A percentile compares a stretch with the other conserved stretches of the same genome.
phyloP scores from a whole-genome alignment of 1,140 invertebrate species.

The Procambarus virginalis region DNA sequence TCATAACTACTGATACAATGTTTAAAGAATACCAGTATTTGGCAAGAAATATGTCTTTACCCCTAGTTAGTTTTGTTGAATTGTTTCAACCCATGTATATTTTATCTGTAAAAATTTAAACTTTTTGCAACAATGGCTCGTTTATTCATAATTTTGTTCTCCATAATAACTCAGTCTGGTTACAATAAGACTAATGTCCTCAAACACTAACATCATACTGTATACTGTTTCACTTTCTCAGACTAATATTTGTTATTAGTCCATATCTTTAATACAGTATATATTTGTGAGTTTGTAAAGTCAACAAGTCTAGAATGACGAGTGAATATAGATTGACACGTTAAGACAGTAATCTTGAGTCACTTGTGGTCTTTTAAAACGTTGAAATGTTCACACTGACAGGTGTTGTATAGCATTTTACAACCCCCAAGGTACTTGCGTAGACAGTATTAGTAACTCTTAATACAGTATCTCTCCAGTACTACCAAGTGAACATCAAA shows the following conservation, averaged over 20 bases:
- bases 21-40: neutral
- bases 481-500: neutral
- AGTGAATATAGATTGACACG: neutral
- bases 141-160: neutral
- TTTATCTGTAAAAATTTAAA: neutral
- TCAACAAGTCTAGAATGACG: neutral
- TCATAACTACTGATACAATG: neutral
- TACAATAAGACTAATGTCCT: neutral
- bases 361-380: neutral
- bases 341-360: neutral
- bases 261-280: neutral
- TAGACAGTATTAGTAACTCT: slow-evolving; percentile 1
- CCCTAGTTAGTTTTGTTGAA: neutral
- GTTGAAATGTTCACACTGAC: neutral
- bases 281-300: neutral
- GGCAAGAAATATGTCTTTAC: neutral
- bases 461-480: neutral
- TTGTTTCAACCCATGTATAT: neutral
- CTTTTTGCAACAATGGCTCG: neutral
- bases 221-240: neutral
- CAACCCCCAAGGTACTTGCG: neutral
- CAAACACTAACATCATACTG: neutral
- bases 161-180: neutral
- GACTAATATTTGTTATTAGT: neutral
- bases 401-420: neutral